Evolutionary conservation across 2,888 invertebrate species (phyloP).

Genomic region (Ceriagrion tenellum): DNA sequence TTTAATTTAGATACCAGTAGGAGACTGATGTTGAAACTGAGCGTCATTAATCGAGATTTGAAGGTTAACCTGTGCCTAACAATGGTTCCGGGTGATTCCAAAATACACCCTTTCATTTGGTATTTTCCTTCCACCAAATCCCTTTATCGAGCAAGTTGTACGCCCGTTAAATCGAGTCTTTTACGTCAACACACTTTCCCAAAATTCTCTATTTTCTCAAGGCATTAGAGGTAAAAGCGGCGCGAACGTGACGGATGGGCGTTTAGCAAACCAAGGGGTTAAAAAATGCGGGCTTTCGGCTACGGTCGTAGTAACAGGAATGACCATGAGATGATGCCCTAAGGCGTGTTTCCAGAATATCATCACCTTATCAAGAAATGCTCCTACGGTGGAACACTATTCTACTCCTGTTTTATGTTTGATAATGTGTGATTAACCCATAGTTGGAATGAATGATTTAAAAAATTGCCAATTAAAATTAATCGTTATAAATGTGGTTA

Average conservation of each 20-base stretch:
- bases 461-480: too few relatives aligned
- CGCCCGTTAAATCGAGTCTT: not conserved
- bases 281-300: not conserved
- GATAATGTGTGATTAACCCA: too few relatives aligned
- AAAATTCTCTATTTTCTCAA: not conserved
- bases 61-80: not conserved
- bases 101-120: not conserved
- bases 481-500: too few relatives aligned
- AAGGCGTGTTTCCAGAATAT: not conserved
- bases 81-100: not conserved
- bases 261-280: not conserved
- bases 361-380: not conserved
- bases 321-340: not conserved
- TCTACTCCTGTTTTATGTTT: not conserved
- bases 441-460: too few relatives aligned
- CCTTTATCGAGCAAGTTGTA: slow-evolving; percentile 10
- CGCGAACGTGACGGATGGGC: not conserved
- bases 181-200: not conserved
- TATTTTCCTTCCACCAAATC: not conserved
- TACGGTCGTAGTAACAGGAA: not conserved
- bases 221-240: not conserved
- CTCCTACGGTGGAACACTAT: not conserved
- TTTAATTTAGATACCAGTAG: not conserved
- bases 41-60: not conserved
- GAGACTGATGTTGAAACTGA: not conserved